Base-by-base conservation (phyloP, 2,113 vertebrate species). In the Psittacula cyanocephala region DNA sequence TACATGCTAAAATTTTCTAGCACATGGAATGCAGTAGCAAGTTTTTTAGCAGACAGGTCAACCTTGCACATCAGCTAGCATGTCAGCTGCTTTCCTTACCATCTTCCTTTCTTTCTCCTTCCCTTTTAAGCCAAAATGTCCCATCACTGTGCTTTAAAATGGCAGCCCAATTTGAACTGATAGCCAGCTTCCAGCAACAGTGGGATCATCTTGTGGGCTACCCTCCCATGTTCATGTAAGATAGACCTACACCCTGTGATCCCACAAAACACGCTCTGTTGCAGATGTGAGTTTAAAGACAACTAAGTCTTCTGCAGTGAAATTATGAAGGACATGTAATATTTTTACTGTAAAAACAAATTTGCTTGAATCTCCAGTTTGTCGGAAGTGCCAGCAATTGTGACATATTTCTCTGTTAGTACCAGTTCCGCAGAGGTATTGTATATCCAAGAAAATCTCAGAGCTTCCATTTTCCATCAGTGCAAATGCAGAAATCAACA, bases 221-320 rank as follows among this genome's bases (percentile, higher is more conserved):
- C 35, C 20, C 9, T 41, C 14, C 37, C 3, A 3, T 20, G 13
- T 65, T 64, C 0, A 0, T 33, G 37, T 47, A 43, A 81, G 50
- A 41, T 28, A 49, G 25, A 9, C 43, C 23, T 12, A 5, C 3
- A 28, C 4, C 14, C 9, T 2, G 5, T 10, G 20, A 55, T 39
- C 19, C 47, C 47, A 28, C 18, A 52, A 87, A 93, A 72, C 13
- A 29, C 2, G 1, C 9, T 9, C 25, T 55, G 9, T 12, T 31
- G 43, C 28, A 82, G 28, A 57, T 2, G 0, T 49, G 33, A 76
- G 8, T 44, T 72, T 80, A 52, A 89, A 80, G 53, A 85, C 22
- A 55, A 28, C 33, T 53, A 29, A 43, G 9, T 37, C 22, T 82
- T 86, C 78, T 69, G 57, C 49, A 65, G 22, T 13, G 71, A 77